Base-by-base conservation (phyloP, 2,113 vertebrate genomes). In the Montifringilla adamsi region DNA sequence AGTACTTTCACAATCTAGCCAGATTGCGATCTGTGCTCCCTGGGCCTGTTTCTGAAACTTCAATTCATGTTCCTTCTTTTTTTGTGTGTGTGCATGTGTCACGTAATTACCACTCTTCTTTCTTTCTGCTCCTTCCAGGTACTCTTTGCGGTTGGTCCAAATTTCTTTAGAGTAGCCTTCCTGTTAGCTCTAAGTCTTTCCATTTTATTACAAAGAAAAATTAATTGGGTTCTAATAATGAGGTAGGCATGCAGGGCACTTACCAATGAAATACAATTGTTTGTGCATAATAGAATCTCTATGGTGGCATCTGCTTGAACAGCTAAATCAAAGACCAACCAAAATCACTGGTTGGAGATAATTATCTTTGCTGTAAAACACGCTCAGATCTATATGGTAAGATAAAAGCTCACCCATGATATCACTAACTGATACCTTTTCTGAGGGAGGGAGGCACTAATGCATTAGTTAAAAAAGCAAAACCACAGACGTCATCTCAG, bases 201-300 rank as follows among this genome's bases (percentile, higher is more conserved):
- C 85, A 82, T 88, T 93, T 96, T 95, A 88, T 96, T 97, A 94
- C 84, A 93, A 95, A 95, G 87, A 80, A 95, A 94, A 94, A 96
- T 95, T 96, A 97, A 98, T 95, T 96, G 79, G 92, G 94, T 96
- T 94, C 87, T 91, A 93, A 97, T 93, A 91, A 97, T 89, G 89
- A 96, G 90, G 87, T 88, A 90, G 92, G 81, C 86, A 97, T 94
- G 95, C 24, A 15, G 95, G 95, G 94, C 95, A 96, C 92, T 97
- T 87, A 90, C 93, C 92, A 95, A 84, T 62, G 93, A 89, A 97
- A 96, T 96, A 96, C 93, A 96, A 96, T 96, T 96, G 95, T 97
- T 97, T 93, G 94, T 89, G 90, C 86, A 92, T 96, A 97, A 97
- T 97, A 69, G 92, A 96, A 94, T 84, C 85, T 96, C 92, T 96